Evolutionary conservation across 2,888 invertebrate species (phyloP).

Genomic region (Exocentrus adspersus): DNA sequence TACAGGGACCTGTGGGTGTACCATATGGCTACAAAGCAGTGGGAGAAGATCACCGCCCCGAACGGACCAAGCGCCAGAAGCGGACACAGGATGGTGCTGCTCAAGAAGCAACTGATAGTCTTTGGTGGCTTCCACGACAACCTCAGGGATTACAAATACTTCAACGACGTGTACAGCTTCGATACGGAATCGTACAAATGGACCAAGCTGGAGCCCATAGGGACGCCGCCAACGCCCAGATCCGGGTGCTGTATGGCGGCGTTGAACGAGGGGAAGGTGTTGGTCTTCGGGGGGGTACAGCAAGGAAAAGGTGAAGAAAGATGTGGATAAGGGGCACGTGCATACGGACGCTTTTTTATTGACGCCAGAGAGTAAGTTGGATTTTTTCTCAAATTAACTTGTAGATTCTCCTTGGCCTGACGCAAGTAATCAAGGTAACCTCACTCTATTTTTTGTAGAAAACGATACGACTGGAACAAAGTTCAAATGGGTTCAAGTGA

Average conservation of each 20-base stretch:
- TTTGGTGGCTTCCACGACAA: constrained; percentile 96
- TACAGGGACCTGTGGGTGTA: constrained; percentile 92
- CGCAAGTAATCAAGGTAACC: background rate
- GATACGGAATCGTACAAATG: constrained; percentile 82
- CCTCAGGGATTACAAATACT: constrained; percentile 85
- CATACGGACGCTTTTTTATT: constrained; percentile 78
- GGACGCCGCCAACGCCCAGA: constrained; percentile 78
- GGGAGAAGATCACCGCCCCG: constrained; percentile 82
- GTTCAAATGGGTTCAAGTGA: constrained; percentile 78
- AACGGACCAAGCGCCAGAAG: constrained; percentile 86
- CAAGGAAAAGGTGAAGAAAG: constrained; percentile 77
- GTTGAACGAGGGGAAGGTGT: constrained; percentile 70
- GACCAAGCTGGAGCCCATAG: constrained; percentile 75
- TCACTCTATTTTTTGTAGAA: constrained; percentile 63
- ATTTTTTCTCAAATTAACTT: background rate
- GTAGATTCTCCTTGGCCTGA: no score
- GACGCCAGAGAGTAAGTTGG: constrained; percentile 70
- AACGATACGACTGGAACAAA: constrained; percentile 69
- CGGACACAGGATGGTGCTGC: constrained; percentile 87
- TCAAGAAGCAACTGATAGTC: constrained; percentile 81
- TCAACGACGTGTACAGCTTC: constrained; percentile 86
- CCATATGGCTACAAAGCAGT: constrained; percentile 71
- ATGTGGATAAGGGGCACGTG: constrained; percentile 76
- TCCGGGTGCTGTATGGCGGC: constrained; percentile 84
- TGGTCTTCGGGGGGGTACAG: constrained; percentile 84